Percentiles rank a stretch among this genome's conserved stretches.
These are phyloP conservation scores for Percopsis omiscomaycus DNA, from an alignment of 2,797 vertebrate genomes.

Conservation along the genomic window DNA sequence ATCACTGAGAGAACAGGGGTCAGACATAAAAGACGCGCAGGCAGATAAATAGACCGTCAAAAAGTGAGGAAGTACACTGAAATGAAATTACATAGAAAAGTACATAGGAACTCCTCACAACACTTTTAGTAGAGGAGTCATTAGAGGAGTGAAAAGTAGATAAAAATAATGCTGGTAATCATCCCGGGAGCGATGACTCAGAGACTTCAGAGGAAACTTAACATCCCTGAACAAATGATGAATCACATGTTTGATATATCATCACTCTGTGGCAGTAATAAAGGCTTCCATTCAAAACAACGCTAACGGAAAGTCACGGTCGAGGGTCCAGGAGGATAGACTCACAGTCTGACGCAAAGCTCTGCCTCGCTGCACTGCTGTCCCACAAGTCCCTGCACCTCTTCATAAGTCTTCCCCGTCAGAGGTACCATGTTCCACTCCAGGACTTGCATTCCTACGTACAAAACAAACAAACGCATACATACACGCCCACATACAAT, in stretches of 20 bases:
- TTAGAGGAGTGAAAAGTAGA: neutral
- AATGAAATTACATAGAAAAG: constrained; percentile 9
- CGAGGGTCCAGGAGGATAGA: constrained; percentile 53
- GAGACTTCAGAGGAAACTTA: constrained; percentile 17
- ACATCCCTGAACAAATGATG: neutral
- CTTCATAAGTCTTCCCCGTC: constrained; percentile 95
- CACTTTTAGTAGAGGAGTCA: no score
- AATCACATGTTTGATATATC: constrained; percentile 3
- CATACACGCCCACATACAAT: constrained; percentile 5
- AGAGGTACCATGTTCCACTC: constrained; percentile 94
- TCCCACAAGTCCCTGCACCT: constrained; percentile 91
- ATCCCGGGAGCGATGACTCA: neutral
- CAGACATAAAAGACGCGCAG: neutral
- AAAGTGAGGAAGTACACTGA: constrained; percentile 4
- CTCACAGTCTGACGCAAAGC: constrained; percentile 99
- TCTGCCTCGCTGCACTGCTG: constrained; percentile 93
- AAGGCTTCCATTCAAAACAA: constrained; percentile 13
- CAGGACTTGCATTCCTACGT: constrained; percentile 94
- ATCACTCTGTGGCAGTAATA: neutral
- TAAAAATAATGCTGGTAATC: neutral
- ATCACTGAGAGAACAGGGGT: constrained; percentile 78
- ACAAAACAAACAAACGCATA: constrained; percentile 3
- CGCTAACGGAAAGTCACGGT: constrained; percentile 4
- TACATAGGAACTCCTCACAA: neutral
- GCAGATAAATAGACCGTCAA: neutral